Conservation (phyloP, 2,797 vertebrate species). For the Esox masquinongy region DNA sequence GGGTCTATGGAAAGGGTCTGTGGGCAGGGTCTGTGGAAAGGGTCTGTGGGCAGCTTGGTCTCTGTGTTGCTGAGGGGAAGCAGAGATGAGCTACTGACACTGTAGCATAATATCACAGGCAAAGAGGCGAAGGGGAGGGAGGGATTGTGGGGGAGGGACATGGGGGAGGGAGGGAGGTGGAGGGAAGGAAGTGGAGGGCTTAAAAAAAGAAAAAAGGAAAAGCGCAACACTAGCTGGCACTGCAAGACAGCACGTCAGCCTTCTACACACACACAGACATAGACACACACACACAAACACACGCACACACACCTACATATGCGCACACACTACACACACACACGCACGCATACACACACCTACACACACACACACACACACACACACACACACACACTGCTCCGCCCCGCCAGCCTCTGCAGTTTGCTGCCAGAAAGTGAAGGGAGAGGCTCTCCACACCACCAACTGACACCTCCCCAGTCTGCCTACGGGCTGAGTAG, state of each 20-base stretch:
- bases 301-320: conserved; percentile 25
- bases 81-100: conserved; percentile 66
- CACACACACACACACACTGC: conserved; percentile 23
- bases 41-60: conserved; percentile 50
- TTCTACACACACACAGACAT: conserved; percentile 62
- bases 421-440: conserved; percentile 67
- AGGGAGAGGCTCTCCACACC: conserved; percentile 55
- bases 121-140: conserved; percentile 16
- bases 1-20: conserved; percentile 11
- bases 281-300: conserved; percentile 17
- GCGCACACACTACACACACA: conserved; percentile 16
- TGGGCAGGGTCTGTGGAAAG: no score
- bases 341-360: conserved; percentile 37
- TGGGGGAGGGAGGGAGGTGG: conserved; percentile 17
- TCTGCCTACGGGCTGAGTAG: conserved; percentile 70
- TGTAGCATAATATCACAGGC: conserved; percentile 63
- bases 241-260: conserved; percentile 65
- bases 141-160: background rate
- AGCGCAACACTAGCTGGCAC: conserved; percentile 70
- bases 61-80: conserved; percentile 66
- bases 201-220: background rate
- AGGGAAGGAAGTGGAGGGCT: conserved; percentile 47
- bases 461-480: conserved; percentile 70
- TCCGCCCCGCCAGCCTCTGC: conserved; percentile 62
- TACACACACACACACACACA: conserved; percentile 43